Evolutionary conservation across 2,888 invertebrate species (phyloP), one percentile per base, ranked within the genome.

Genomic region (Phortica okadai): DNA sequence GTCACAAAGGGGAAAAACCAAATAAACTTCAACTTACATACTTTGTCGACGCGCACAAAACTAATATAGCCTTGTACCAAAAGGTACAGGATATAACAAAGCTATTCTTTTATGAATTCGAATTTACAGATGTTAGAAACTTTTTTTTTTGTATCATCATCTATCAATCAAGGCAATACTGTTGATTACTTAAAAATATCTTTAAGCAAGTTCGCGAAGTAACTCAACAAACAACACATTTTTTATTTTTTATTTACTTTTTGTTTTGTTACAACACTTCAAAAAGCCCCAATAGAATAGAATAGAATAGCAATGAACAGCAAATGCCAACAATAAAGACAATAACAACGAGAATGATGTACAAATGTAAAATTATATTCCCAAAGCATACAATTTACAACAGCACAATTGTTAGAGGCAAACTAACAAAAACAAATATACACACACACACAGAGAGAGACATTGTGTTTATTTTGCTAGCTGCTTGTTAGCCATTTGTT

Each of bases 351-450:
- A 11, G 14, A 7, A 62, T 62, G 25, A 62, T 16, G 62, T 21
- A 16, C 16, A 62, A 62, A 21, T 62, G 45, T 69, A 14, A 45
- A 69, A 69, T 45, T 69, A 41, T 45, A 69, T 69, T 69, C 69
- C 69, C 69, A 45, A 69, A 69, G 16, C 69, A 69, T 21, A 69
- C 45, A 69, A 69, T 45, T 69, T 69, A 45, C 45, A 33, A 62
- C 69, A 69, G 25, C 8, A 69, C 69, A 69, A 69, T 44, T 69
- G 69, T 6, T 45, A 69, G 16, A 33, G 16, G 33, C 62, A 21
- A 62, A 56, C n/a, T 33, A 44, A 16, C 69, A 33, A 54, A 72
- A 33, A 33, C 56, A 56, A 6, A 41, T 41, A 33, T 5, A 72
- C 72, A 72, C 41, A 56, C 14, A 41, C 58, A 56, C 41, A 72